A percentile compares a stretch with the other conserved stretches of the same genome.
These are phyloP conservation scores for Nansenia antarctica DNA, from an alignment of 2,113 vertebrate species.

Conservation along the genomic window DNA sequence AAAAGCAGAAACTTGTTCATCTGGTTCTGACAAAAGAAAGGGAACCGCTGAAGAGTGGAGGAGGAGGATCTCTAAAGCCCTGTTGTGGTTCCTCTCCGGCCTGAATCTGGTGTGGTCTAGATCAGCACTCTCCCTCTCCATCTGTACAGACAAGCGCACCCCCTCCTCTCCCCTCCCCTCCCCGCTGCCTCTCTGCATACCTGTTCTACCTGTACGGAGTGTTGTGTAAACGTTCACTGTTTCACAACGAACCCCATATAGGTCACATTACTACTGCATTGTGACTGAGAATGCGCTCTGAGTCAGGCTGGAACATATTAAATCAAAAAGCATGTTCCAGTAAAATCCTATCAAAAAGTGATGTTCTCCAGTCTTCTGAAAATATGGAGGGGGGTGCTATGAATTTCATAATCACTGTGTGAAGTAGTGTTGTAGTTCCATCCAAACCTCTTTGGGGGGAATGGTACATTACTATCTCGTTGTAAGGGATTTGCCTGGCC, in stretches of 20 bases:
- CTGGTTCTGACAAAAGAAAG: slow-evolving; percentile 72
- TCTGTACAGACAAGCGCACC: background rate
- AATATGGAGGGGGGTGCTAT: too few species aligned
- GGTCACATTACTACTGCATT: too few species aligned
- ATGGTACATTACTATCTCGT: too few species aligned
- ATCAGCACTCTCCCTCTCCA: background rate
- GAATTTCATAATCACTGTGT: too few species aligned
- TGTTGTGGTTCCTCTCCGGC: background rate
- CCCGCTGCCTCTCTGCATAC: slow-evolving; percentile 60
- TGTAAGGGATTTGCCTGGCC: too few species aligned
- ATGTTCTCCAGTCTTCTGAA: too few species aligned
- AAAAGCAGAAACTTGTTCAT: slow-evolving; percentile 69
- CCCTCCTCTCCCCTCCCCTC: slow-evolving; percentile 36
- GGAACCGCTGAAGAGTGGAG: slow-evolving; percentile 54
- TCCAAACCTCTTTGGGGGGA: too few species aligned
- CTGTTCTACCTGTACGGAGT: slow-evolving; percentile 73
- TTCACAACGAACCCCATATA: slow-evolving; percentile 63
- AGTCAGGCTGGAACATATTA: too few species aligned
- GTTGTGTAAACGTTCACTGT: slow-evolving; percentile 50
- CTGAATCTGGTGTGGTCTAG: background rate
- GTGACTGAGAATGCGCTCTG: too few species aligned
- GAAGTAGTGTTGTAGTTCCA: too few species aligned
- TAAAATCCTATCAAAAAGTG: too few species aligned
- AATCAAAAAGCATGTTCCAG: too few species aligned
- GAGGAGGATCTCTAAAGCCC: background rate